A percentile compares a stretch with the other conserved stretches of the same genome.
These are phyloP conservation scores for Cynoglossus semilaevis DNA, from an alignment of 2,113 vertebrate species.

Conservation along the genomic window DNA sequence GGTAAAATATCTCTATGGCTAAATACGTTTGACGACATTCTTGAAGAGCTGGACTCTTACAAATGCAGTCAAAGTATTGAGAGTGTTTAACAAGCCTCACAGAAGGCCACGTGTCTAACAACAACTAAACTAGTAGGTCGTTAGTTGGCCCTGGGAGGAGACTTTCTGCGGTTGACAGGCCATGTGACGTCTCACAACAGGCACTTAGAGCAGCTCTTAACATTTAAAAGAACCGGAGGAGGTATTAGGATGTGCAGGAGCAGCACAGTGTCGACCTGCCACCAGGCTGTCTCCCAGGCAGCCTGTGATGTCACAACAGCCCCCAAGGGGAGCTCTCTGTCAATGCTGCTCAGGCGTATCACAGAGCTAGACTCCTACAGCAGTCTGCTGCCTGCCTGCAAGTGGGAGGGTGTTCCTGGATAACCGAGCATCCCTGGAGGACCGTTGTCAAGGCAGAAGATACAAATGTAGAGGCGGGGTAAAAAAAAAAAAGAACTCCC, in stretches of 20 bases:
- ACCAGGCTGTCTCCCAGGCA: conserved; percentile 61
- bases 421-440: conserved; percentile 58
- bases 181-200: conserved; percentile 61
- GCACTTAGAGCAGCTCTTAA: conserved; percentile 56
- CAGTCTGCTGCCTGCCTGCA: conserved; percentile 43
- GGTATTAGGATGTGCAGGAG: conserved; percentile 51
- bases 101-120: conserved; percentile 8
- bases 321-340: conserved; percentile 58
- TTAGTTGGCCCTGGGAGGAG: conserved; percentile 52
- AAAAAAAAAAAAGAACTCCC: conserved; percentile 34
- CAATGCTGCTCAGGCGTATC: conserved; percentile 58
- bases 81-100: conserved; percentile 3
- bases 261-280: conserved; percentile 53
- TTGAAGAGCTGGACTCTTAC: not conserved
- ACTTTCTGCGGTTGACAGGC: conserved; percentile 50
- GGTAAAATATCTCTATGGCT: no score
- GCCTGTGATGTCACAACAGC: conserved; percentile 65
- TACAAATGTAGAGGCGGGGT: conserved; percentile 61
- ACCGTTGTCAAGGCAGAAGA: conserved; percentile 67
- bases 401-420: conserved; percentile 55
- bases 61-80: not conserved
- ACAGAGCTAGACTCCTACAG: conserved; percentile 40
- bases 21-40: no score
- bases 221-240: conserved; percentile 54
- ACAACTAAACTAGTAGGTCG: conserved; percentile 41